Conservation (phyloP, 2,797 vertebrate species). For the Gymnodraco acuticeps region DNA sequence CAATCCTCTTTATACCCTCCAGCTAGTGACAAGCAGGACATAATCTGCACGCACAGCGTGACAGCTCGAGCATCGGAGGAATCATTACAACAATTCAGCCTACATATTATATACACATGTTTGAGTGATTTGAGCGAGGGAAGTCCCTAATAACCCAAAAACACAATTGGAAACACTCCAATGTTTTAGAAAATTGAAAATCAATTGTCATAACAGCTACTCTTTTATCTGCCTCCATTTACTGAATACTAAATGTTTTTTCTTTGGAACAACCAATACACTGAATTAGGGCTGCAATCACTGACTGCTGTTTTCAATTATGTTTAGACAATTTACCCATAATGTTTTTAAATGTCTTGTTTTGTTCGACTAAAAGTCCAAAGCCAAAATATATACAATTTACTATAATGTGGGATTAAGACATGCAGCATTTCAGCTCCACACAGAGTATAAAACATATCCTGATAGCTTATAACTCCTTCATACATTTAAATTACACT, state of each 20-base stretch:
- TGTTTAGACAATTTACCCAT: conserved; percentile 10
- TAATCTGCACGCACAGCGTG: conserved; percentile 59
- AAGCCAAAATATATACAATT: background rate
- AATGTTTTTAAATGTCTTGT: background rate
- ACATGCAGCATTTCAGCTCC: conserved; percentile 6
- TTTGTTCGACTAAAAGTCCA: background rate
- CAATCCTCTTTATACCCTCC: conserved; percentile 41
- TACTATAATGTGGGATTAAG: background rate
- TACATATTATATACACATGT: conserved; percentile 12
- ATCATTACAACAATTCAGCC: conserved; percentile 50
- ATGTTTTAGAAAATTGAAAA: conserved; percentile 60
- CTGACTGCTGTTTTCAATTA: background rate
- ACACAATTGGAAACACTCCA: conserved; percentile 42
- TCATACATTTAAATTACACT: conserved; percentile 33
- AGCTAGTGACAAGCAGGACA: conserved; percentile 44
- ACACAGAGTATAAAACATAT: background rate
- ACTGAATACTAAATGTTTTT: conserved; percentile 3
- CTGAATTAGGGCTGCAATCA: background rate
- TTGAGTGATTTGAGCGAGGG: conserved; percentile 24
- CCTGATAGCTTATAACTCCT: background rate
- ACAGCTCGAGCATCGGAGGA: conserved; percentile 46
- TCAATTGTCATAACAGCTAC: conserved; percentile 56
- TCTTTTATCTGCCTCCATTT: conserved; percentile 15
- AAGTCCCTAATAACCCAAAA: conserved; percentile 24
- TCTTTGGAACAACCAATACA: conserved; percentile 4